A percentile compares a stretch with the other conserved stretches of the same genome.
phyloP scores from a whole-genome alignment of 2,113 vertebrate species.

The Clinocottus analis region DNA sequence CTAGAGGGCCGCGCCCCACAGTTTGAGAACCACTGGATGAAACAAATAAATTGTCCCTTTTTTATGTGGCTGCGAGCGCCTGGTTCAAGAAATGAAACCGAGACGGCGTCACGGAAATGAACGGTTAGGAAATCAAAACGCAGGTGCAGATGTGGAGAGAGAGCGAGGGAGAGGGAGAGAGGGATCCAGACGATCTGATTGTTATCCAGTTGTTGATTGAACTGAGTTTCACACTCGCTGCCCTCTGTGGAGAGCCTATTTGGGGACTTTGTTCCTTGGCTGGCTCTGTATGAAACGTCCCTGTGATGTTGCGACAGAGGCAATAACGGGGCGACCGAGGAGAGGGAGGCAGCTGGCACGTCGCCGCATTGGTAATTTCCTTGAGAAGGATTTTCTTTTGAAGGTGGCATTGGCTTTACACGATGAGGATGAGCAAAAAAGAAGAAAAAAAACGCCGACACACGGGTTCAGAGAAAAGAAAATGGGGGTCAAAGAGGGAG shows the following conservation, averaged over 20 bases:
- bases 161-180: too few species aligned
- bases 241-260: conserved; percentile 37
- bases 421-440: background rate
- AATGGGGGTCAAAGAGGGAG: conserved; percentile 55
- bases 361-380: conserved; percentile 20
- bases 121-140: conserved; percentile 44
- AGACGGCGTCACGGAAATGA: conserved; percentile 4
- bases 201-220: conserved; percentile 59
- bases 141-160: conserved; percentile 49
- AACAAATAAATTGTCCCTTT: conserved; percentile 13
- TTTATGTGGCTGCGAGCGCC: conserved; percentile 1
- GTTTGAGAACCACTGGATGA: too few species aligned
- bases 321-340: conserved; percentile 35
- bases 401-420: conserved; percentile 56
- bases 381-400: conserved; percentile 47
- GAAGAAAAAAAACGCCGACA: too few species aligned
- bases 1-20: too few species aligned
- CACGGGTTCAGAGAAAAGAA: conserved; percentile 49
- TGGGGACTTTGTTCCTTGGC: conserved; percentile 42
- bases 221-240: conserved; percentile 25
- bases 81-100: conserved; percentile 11
- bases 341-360: conserved; percentile 59
- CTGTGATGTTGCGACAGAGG: conserved; percentile 43
- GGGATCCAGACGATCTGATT: conserved; percentile 7
- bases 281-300: conserved; percentile 38